Evolutionary conservation across 1,140 invertebrate genomes (phyloP).

Genomic region (Mycetomoellerius zeteki): DNA sequence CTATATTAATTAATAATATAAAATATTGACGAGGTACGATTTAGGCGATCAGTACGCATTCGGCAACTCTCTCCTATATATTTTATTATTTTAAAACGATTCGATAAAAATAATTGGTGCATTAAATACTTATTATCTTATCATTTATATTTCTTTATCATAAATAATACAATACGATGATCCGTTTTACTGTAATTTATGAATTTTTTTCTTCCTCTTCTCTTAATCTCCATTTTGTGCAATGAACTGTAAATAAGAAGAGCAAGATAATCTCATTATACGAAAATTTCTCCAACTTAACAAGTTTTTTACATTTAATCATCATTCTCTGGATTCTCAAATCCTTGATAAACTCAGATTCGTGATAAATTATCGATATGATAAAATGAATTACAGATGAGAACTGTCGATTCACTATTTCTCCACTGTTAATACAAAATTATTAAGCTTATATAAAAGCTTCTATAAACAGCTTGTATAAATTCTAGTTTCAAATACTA

Average conservation of each 20-base stretch:
- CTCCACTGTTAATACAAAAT: background rate
- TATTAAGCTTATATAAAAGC: background rate
- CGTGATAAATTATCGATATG: conserved; percentile 5
- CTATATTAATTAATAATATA: no score
- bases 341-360: background rate
- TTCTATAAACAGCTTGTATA: background rate
- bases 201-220: background rate
- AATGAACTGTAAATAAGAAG: background rate
- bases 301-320: background rate
- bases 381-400: background rate
- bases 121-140: background rate
- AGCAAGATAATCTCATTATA: conserved; percentile 33
- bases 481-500: conserved; percentile 17
- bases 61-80: no score
- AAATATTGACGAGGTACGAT: no score
- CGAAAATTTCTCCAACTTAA: background rate
- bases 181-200: conserved; percentile 9
- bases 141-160: background rate
- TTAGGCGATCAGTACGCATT: no score
- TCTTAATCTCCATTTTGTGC: conserved; percentile 13
- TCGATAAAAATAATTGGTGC: background rate
- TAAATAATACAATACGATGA: conserved; percentile 5
- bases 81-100: background rate
- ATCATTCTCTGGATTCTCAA: background rate
- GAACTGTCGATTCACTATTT: background rate